Conservation (phyloP, 2,888 invertebrate species). For the Mythimna loreyi region DNA sequence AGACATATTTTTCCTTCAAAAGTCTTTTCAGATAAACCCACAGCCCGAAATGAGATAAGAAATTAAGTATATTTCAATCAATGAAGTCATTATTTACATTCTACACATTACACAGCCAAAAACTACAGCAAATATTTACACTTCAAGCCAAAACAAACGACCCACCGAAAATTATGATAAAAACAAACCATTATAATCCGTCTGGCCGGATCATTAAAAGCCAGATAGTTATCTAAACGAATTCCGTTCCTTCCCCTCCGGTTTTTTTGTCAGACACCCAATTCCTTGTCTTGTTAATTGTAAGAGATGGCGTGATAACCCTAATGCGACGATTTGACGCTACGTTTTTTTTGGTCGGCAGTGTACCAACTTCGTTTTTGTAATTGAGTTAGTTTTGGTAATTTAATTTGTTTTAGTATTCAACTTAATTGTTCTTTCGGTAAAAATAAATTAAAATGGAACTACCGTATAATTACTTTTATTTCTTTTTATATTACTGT, state of each 20-base stretch:
- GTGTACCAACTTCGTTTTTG: slow-evolving; percentile 1
- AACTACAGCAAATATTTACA: slow-evolving; percentile 1
- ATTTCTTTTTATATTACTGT: not conserved
- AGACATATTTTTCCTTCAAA: no score
- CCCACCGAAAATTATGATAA: slow-evolving; percentile 26
- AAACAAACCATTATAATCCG: slow-evolving; percentile 31
- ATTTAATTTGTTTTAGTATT: slow-evolving; percentile 8
- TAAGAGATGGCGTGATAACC: slow-evolving; percentile 60
- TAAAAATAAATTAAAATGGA: not conserved
- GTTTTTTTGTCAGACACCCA: slow-evolving; percentile 50
- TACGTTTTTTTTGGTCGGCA: slow-evolving; percentile 47
- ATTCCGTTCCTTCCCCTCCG: slow-evolving; percentile 58
- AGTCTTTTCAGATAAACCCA: no score
- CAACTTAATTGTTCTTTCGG: not conserved
- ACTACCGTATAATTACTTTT: not conserved
- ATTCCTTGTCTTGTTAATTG: slow-evolving; percentile 61
- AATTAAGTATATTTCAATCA: no score
- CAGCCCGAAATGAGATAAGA: no score
- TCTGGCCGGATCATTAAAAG: slow-evolving; percentile 56
- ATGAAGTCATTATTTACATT: no score
- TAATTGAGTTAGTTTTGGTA: slow-evolving; percentile 14
- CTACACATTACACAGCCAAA: not conserved
- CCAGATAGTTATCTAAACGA: slow-evolving; percentile 65
- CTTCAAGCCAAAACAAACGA: slow-evolving; percentile 9
- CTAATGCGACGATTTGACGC: slow-evolving; percentile 59